Evolutionary conservation across 2,113 vertebrate species (phyloP).

Genomic region (Numida meleagris): DNA sequence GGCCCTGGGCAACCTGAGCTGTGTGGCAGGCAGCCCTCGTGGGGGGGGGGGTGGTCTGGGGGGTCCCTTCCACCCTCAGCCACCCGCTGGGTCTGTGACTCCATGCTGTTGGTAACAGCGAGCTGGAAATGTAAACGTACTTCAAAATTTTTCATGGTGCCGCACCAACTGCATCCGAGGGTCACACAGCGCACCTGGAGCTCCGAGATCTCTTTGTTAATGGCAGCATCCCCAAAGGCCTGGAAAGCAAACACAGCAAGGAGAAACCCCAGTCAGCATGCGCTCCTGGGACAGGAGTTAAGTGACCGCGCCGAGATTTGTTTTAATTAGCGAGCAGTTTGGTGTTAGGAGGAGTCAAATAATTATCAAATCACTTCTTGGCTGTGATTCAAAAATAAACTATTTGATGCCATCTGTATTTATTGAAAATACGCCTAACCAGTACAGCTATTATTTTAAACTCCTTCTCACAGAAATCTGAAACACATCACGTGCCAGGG

Average conservation of each 20-base stretch:
- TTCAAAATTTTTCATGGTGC: constrained; percentile 75
- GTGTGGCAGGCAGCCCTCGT: no score
- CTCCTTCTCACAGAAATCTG: background rate
- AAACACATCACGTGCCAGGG: background rate
- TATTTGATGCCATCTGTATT: background rate
- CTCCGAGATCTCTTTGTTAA: constrained; percentile 82
- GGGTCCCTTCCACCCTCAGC: no score
- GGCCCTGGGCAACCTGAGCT: no score
- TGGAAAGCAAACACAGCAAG: constrained; percentile 20
- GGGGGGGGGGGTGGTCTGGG: no score
- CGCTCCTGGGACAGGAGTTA: background rate
- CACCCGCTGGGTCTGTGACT: no score
- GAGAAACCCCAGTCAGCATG: background rate
- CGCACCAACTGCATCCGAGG: constrained; percentile 78
- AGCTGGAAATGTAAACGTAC: constrained; percentile 33
- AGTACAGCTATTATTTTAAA: background rate
- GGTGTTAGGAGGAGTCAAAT: background rate
- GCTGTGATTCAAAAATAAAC: background rate
- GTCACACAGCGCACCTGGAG: constrained; percentile 77
- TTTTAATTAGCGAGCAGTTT: background rate
- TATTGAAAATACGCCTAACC: background rate
- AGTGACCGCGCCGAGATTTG: background rate
- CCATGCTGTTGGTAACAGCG: no score
- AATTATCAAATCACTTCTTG: background rate
- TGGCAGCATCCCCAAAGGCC: constrained; percentile 80